Evolutionary conservation across 2,113 vertebrate genomes (phyloP).

Genomic region (Zapornia atra): DNA sequence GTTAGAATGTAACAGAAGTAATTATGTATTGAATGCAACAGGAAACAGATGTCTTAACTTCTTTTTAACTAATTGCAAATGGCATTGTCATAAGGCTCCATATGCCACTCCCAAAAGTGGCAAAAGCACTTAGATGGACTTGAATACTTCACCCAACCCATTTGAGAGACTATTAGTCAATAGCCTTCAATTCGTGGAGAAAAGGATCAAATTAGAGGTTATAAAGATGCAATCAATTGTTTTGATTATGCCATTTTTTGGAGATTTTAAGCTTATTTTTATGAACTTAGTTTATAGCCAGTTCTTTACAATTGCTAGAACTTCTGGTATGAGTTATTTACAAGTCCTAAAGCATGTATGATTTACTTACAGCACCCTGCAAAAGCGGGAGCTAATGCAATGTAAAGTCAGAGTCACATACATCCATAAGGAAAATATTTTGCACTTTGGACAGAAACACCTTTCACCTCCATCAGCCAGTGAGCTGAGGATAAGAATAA

Average conservation of each 20-base stretch:
- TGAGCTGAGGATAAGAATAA: slow-evolving; percentile 58
- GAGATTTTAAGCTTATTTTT: background rate
- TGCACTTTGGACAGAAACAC: slow-evolving; percentile 63
- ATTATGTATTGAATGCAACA: slow-evolving; percentile 37
- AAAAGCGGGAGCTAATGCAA: background rate
- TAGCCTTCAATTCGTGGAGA: background rate
- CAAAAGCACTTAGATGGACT: background rate
- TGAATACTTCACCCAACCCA: background rate
- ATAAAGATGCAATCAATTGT: background rate
- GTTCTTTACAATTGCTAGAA: background rate
- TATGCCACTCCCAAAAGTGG: background rate
- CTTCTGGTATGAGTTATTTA: background rate
- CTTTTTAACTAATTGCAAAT: background rate
- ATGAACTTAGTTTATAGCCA: background rate
- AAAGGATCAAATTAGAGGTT: background rate
- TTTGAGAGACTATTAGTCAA: background rate
- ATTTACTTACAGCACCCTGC: background rate
- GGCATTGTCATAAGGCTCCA: background rate
- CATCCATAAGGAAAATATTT: slow-evolving; percentile 77
- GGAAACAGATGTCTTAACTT: slow-evolving; percentile 41
- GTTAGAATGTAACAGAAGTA: slow-evolving; percentile 28
- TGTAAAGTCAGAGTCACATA: slow-evolving; percentile 48
- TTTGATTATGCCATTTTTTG: background rate
- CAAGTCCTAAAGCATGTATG: background rate
- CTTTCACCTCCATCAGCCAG: slow-evolving; percentile 57